phyloP scores from a whole-genome alignment of 2,113 vertebrate genomes.

The Hipposideros armiger region DNA sequence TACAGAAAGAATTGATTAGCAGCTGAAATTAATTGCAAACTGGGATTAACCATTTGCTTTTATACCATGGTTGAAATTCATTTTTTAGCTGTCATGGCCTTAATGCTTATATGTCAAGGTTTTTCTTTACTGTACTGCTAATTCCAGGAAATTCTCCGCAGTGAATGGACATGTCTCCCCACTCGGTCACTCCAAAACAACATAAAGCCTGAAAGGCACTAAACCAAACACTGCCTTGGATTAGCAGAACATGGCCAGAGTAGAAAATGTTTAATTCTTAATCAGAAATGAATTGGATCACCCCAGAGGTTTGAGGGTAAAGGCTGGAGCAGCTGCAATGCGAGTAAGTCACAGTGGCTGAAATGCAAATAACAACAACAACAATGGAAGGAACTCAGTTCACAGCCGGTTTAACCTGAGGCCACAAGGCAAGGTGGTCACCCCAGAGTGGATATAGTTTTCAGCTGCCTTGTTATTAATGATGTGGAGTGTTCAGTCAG shows the following conservation, averaged over 20 bases:
- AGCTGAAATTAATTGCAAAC: slow-evolving; percentile 69
- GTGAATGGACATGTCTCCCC: background rate
- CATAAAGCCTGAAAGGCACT: background rate
- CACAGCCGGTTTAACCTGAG: background rate
- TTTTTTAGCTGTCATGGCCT: slow-evolving; percentile 50
- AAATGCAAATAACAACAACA: background rate
- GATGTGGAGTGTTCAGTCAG: background rate
- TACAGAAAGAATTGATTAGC: slow-evolving; percentile 69
- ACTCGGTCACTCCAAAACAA: background rate
- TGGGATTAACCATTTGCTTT: slow-evolving; percentile 65
- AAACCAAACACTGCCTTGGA: background rate
- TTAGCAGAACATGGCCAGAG: slow-evolving; percentile 21
- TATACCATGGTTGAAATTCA: background rate
- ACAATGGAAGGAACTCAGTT: background rate
- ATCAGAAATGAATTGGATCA: background rate
- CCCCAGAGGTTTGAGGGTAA: background rate
- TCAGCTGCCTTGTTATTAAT: background rate
- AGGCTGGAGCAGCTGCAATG: background rate
- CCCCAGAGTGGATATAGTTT: background rate
- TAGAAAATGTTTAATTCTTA: slow-evolving; percentile 20
- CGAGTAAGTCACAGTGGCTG: background rate
- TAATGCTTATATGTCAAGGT: slow-evolving; percentile 29
- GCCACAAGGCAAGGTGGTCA: background rate
- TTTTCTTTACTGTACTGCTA: slow-evolving; percentile 57
- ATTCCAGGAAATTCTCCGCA: slow-evolving; percentile 44